phyloP scores from a whole-genome alignment of 2,888 invertebrate genomes.

The Phrixothrix hirtus region DNA sequence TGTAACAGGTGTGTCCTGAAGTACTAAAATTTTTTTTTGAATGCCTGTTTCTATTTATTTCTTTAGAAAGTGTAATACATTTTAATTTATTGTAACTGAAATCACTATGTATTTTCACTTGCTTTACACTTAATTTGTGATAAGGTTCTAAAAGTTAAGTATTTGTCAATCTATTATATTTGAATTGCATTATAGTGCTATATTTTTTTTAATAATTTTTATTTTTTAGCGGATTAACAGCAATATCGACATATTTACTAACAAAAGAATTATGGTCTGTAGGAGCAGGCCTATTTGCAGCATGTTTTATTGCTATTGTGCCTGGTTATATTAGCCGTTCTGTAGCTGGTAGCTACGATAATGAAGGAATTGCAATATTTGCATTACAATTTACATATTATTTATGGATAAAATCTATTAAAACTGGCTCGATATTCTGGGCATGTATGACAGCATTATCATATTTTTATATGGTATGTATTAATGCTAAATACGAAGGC shows the following conservation, averaged over 20 bases:
- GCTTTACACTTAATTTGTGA: too few relatives aligned
- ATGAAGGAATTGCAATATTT: slow-evolving; percentile 99
- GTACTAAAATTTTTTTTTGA: too few relatives aligned
- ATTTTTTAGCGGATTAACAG: slow-evolving; percentile 87
- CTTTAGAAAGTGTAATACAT: too few relatives aligned
- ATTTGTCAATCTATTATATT: not conserved
- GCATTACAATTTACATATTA: slow-evolving; percentile 98
- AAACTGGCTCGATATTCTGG: slow-evolving; percentile 98
- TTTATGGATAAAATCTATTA: slow-evolving; percentile 97
- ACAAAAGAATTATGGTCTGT: slow-evolving; percentile 97
- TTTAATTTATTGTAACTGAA: too few relatives aligned
- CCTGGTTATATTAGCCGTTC: slow-evolving; percentile 99
- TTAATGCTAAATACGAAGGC: not conserved
- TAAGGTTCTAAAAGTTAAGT: not conserved
- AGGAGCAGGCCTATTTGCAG: slow-evolving; percentile 96
- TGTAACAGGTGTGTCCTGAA: too few relatives aligned
- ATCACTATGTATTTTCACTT: too few relatives aligned
- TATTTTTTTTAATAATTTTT: slow-evolving; percentile 5
- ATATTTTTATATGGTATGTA: slow-evolving; percentile 97
- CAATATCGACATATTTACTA: slow-evolving; percentile 94
- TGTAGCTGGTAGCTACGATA: slow-evolving; percentile 99
- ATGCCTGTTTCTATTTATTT: too few relatives aligned
- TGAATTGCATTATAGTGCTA: slow-evolving; percentile 1
- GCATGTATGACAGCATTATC: slow-evolving; percentile 90
- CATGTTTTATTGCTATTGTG: slow-evolving; percentile 98